phyloP scores from a whole-genome alignment of 30 jellyfish, hydroid and myxozoan species.

The Clytia hemisphaerica region DNA sequence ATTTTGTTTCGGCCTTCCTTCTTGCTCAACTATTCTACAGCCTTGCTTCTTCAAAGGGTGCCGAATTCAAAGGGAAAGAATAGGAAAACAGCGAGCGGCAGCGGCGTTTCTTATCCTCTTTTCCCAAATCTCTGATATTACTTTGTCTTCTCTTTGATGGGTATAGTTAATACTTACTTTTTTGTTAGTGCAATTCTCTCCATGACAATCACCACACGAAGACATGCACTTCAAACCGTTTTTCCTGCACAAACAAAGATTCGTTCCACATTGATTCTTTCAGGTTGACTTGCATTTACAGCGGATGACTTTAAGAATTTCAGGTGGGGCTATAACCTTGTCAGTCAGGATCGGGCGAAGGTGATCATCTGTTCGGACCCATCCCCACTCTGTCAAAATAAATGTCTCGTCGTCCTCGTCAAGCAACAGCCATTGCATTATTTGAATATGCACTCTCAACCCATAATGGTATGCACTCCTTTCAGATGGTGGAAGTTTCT shows the following conservation, averaged over 20 bases:
- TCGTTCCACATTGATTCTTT: conserved; percentile 44
- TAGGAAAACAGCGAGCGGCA: too few relatives aligned
- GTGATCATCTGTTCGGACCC: conserved; percentile 13
- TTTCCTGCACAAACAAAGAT: conserved; percentile 35
- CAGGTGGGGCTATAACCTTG: conserved; percentile 40
- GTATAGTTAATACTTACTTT: too few relatives aligned
- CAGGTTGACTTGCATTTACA: conserved; percentile 48
- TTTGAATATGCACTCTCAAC: too few relatives aligned
- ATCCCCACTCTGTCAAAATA: conserved; percentile 16
- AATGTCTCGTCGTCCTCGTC: conserved; percentile 26
- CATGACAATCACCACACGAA: conserved; percentile 51
- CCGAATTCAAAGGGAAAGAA: too few relatives aligned
- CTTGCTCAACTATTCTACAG: too few relatives aligned
- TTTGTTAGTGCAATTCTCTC: conserved; percentile 37
- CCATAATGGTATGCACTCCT: too few relatives aligned
- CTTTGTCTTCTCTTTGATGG: too few relatives aligned
- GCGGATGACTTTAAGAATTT: conserved; percentile 22
- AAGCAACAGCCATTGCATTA: conserved; percentile 8
- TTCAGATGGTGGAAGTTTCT: too few relatives aligned
- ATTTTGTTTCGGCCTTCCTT: too few relatives aligned
- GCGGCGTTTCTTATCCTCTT: too few relatives aligned
- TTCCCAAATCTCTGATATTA: too few relatives aligned
- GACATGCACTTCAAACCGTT: conserved; percentile 38
- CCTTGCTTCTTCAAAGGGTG: too few relatives aligned
- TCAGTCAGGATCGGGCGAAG: conserved; percentile 44